Conservation (phyloP, 2,888 invertebrate species). For the Gerris lacustris region DNA sequence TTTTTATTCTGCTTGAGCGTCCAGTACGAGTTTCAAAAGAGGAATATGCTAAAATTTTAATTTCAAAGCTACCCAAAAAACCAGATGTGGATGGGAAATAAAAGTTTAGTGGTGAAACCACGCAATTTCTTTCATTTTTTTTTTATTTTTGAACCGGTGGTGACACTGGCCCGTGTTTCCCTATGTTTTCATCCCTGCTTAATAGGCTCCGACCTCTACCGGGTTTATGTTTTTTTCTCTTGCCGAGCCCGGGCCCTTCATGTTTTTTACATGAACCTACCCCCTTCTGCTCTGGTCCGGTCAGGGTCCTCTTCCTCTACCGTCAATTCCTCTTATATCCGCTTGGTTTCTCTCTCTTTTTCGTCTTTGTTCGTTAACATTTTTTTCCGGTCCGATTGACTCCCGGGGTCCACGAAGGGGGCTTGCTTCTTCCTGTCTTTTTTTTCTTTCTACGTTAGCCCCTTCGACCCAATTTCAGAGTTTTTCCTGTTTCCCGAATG, state of each 20-base stretch:
- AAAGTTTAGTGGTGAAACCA: no score
- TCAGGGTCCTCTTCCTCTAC: neutral
- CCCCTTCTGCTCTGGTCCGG: neutral
- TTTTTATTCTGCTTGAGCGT: no score
- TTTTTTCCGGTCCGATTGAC: constrained; percentile 5
- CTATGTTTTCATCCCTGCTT: neutral
- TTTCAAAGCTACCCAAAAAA: no score
- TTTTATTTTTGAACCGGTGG: no score
- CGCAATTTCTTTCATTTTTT: no score
- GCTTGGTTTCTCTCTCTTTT: neutral
- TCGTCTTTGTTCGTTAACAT: constrained; percentile 5
- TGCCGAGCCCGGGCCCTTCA: neutral
- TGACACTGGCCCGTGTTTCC: no score
- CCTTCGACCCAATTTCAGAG: neutral
- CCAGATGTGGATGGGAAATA: no score
- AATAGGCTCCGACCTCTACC: neutral
- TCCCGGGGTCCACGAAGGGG: neutral
- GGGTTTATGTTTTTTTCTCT: neutral
- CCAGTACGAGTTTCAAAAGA: no score
- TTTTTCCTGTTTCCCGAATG: neutral
- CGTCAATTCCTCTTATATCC: constrained; percentile 1
- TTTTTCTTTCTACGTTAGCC: neutral
- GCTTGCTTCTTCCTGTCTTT: neutral
- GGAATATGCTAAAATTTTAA: no score
- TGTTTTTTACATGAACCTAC: neutral